Base-by-base conservation (phyloP, 2,888 invertebrate species). In the Temnothorax ravouxi region DNA sequence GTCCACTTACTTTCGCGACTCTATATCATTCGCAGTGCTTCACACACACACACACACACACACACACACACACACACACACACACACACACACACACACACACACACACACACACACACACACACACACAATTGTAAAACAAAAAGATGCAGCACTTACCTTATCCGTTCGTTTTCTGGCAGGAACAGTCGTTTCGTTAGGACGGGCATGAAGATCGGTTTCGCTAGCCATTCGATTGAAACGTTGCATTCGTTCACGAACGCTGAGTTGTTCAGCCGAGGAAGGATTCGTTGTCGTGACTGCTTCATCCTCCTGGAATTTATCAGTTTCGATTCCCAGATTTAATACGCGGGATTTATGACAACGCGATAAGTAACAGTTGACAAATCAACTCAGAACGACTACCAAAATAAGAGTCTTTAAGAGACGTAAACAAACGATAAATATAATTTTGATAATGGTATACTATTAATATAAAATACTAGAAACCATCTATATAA, bases 161-260 rank as follows among this genome's bases (percentile, higher is more conserved):
- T 97, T 97, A 88, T 96, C 96, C 83, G 95, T 95, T 89, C 96
- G 96, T 95, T 96, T 94, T 93, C 95, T 95, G 95, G 96, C 88
- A 92, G 94, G 86, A 44, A 93, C 92, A 72, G 93, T 91, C 64
- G 92, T 87, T 18, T 72, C 92, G 86, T 91, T 92, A 84, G 91
- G 90, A 84, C 93, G 91, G 89, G 91, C 92, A 87, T 92, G 93
- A 67, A 95, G 93, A 92, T 96, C 96, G 80, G 95, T 95, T 92
- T 98, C 98, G 0, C 98, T 98, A 77, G 98, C 98, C 96, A 99
- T 97, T 90, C 98, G 96, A 95, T 99, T 99, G 94, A 99, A 98
- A 95, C 98, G 98, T 95, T 98, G 97, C 92, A 98, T 98, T 85
- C 98, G 96, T 95, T 99, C 99, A 94, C 98, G 98, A 13, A 99